These are phyloP conservation scores for Tetranychus piercei DNA, from an alignment of 2,888 invertebrate species.

Conservation along the genomic window DNA sequence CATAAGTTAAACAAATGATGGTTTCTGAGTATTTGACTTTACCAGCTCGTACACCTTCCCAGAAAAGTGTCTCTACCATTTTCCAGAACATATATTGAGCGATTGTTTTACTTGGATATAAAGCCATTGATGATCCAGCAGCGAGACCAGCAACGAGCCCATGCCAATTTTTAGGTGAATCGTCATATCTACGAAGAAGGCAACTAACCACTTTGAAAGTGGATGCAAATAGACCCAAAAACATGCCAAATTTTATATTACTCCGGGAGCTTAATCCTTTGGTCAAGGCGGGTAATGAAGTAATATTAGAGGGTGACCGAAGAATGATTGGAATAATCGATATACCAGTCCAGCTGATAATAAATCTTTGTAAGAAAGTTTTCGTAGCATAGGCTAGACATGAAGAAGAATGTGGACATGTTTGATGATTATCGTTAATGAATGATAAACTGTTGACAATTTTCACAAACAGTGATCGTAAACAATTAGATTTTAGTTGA, in stretches of 20 bases:
- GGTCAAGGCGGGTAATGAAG: not conserved
- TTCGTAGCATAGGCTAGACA: not conserved
- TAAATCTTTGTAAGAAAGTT: not conserved
- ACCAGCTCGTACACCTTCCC: not conserved
- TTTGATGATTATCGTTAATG: not conserved
- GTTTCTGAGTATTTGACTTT: not conserved
- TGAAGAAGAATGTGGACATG: not conserved
- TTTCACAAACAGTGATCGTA: not conserved
- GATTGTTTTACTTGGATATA: constrained; percentile 55
- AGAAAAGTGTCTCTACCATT: constrained; percentile 46
- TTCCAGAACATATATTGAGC: constrained; percentile 66
- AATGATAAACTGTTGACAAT: not conserved
- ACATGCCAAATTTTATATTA: constrained; percentile 19
- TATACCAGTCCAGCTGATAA: constrained; percentile 2
- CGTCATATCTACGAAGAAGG: constrained; percentile 41
- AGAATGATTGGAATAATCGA: not conserved
- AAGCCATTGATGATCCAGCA: constrained; percentile 49
- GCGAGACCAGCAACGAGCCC: constrained; percentile 51
- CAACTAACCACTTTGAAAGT: constrained; percentile 38
- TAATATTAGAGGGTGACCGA: not conserved
- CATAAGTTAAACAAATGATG: not conserved
- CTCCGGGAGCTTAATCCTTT: not conserved
- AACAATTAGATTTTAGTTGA: not conserved
- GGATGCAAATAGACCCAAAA: constrained; percentile 16
- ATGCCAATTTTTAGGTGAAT: constrained; percentile 31